Conservation (phyloP, 1,140 invertebrate genomes). For the Lordiphosa stackelbergi region DNA sequence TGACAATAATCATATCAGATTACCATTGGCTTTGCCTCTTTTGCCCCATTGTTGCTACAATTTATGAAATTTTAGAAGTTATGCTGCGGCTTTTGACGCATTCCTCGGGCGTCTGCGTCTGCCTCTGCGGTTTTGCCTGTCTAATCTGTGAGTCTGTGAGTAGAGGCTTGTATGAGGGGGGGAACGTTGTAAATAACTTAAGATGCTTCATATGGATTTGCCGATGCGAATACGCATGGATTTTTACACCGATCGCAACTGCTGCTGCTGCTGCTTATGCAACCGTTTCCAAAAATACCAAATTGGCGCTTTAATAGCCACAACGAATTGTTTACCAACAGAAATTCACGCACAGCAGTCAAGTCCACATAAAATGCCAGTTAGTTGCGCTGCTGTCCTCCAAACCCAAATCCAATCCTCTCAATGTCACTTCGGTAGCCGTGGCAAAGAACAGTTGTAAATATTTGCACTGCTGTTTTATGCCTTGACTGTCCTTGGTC, state of each 20-base stretch:
- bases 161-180: conserved; percentile 9
- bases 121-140: conserved; percentile 33
- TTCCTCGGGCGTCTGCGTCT: conserved; percentile 44
- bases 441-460: conserved; percentile 48
- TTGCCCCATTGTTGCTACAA: conserved; percentile 72
- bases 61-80: conserved; percentile 76
- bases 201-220: no score
- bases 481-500: conserved; percentile 47
- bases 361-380: conserved; percentile 56
- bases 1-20: conserved; percentile 76
- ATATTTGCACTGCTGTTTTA: conserved; percentile 54
- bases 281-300: conserved; percentile 15
- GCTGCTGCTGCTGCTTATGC: conserved; percentile 29
- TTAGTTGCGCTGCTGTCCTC: conserved; percentile 61
- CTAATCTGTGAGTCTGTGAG: conserved; percentile 32
- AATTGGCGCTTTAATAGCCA: conserved; percentile 62
- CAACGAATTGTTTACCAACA: conserved; percentile 60
- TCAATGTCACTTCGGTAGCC: conserved; percentile 58
- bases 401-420: background rate
- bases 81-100: conserved; percentile 74
- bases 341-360: conserved; percentile 58
- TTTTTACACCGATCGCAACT: no score
- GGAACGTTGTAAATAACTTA: background rate
- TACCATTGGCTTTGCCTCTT: conserved; percentile 63
- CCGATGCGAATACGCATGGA: no score